phyloP scores from a whole-genome alignment of 2,113 vertebrate species.

The Coturnix japonica region DNA sequence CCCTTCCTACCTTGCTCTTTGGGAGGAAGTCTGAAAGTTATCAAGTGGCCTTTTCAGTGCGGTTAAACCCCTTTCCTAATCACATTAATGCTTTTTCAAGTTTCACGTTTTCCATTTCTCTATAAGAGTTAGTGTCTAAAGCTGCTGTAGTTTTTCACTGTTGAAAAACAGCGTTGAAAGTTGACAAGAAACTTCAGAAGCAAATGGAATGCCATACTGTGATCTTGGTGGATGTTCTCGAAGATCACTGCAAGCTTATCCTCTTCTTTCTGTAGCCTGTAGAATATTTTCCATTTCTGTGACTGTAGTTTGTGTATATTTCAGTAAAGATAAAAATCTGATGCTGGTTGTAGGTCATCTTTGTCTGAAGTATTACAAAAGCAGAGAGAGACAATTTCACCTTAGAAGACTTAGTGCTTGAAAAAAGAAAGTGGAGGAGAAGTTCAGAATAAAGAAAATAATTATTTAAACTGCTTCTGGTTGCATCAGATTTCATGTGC shows the following conservation, averaged over 20 bases:
- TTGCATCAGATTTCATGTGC: background rate
- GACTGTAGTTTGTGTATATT: background rate
- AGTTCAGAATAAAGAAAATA: background rate
- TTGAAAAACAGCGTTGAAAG: background rate
- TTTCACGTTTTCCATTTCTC: background rate
- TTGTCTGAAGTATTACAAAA: background rate
- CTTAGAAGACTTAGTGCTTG: background rate
- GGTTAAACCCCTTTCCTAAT: background rate
- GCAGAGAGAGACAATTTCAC: background rate
- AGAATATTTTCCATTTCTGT: background rate
- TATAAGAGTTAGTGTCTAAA: background rate
- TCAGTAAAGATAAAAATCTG: background rate
- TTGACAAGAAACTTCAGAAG: background rate
- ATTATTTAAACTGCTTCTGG: background rate
- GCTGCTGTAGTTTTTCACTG: background rate
- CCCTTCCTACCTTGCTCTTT: background rate
- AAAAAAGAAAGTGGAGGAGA: accelerated
- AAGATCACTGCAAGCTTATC: background rate
- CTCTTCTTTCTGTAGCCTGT: background rate
- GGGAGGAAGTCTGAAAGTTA: background rate
- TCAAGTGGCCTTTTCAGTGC: background rate
- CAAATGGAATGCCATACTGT: background rate
- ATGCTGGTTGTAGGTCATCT: background rate
- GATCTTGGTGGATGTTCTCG: background rate
- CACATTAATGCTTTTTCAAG: background rate